Base-by-base conservation (phyloP, 1,140 invertebrate species). In the Augochlora pura region DNA sequence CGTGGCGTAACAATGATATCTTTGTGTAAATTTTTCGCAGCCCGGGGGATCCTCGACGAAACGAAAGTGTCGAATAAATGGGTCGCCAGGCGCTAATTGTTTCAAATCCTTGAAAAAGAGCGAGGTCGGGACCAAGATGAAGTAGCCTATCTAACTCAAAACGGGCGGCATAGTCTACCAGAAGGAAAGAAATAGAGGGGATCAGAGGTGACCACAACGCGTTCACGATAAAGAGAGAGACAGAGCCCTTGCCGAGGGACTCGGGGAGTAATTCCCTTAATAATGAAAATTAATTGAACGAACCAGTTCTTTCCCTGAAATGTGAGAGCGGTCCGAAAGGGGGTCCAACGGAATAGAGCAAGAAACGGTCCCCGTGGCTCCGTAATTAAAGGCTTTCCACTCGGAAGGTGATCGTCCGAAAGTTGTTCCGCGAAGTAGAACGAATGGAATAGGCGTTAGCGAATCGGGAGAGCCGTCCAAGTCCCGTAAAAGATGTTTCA, bases 251-350 rank as follows among this genome's bases (percentile, higher is more conserved):
- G 23, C 59, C 63, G 54, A 77, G 77, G 74, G 66, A 49, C 21
- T 59, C 59, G 21, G 59, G 38, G 65, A 73, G 73, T 85, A 81
- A 85, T 84, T 85, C 70, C 68, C 69, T 46, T 85, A 85, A 85
- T 85, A 85, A 85, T 62, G 64, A 64, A 81, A 84, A 85, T 85
- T 85, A 85, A 85, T 85, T 85, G 78, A 71, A 81, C 62, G 76
- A 80, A 70, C 49, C 57, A 70, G 62, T 84, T 81, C 71, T 81
- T 62, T 64, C 38, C 42, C 54, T 70, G 72, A 77, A 84, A 85
- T 77, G 84, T 49, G 72, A 77, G 73, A 73, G 46, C 52, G 38
- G 70, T 39, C 39, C 5, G 10, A 67, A 38, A 69, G 25, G 59
- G 23, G 38, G 57, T 2, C 21, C 23, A 27, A 70, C 49, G 38